phyloP scores from a whole-genome alignment of 2,113 vertebrate genomes.

The Sterna hirundo region DNA sequence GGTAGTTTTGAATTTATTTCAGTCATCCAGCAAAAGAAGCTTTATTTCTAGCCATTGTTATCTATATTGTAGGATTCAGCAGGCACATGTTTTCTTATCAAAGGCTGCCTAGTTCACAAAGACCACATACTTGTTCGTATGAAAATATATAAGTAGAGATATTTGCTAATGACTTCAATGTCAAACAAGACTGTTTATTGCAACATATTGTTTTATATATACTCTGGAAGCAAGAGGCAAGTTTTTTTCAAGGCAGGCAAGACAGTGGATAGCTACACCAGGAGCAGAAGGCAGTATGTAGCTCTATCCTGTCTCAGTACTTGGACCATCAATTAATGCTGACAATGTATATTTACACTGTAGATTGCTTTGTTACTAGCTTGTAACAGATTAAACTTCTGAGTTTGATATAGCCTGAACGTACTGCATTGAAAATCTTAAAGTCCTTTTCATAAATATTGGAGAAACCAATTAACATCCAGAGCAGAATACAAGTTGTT shows the following conservation, averaged over 20 bases:
- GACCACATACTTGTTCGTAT: background rate
- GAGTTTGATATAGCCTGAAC: background rate
- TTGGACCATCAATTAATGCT: background rate
- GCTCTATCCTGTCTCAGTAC: background rate
- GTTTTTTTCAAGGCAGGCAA: background rate
- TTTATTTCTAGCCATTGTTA: background rate
- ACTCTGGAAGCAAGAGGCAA: background rate
- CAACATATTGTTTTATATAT: background rate
- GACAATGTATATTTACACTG: background rate
- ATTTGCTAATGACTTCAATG: background rate
- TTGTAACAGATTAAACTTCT: background rate
- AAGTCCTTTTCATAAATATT: background rate
- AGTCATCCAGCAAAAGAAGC: background rate
- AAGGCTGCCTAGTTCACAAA: background rate
- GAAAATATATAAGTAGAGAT: background rate
- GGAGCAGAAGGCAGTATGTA: background rate
- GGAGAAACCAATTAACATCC: background rate
- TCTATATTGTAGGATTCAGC: background rate
- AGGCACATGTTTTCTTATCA: background rate
- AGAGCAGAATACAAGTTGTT: background rate
- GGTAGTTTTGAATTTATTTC: background rate
- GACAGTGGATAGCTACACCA: background rate
- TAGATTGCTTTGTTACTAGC: background rate
- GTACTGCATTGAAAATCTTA: background rate
- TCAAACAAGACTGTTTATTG: background rate